phyloP scores from a whole-genome alignment of 2,888 invertebrate species.

The Sisyra nigra region DNA sequence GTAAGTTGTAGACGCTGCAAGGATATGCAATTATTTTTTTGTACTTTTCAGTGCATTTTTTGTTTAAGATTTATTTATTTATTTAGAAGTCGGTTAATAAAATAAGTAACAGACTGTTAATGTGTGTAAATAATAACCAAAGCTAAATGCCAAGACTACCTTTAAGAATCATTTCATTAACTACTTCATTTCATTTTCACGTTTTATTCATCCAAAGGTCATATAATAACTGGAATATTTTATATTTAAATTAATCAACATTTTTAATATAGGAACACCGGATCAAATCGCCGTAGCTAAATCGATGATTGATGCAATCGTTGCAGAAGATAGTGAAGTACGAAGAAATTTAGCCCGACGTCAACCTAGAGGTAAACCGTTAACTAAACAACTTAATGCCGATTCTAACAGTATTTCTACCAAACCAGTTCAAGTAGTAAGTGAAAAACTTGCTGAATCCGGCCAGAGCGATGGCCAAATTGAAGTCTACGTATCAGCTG shows the following conservation, averaged over 20 bases:
- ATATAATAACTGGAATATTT: too few species aligned
- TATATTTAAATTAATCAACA: background rate
- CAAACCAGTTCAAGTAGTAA: background rate
- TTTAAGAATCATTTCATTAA: too few species aligned
- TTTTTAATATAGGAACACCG: conserved; percentile 38
- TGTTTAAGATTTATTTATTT: too few species aligned
- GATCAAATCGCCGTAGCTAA: conserved; percentile 61
- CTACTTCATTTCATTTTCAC: too few species aligned
- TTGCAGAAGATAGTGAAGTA: conserved; percentile 36
- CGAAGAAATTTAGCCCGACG: conserved; percentile 31
- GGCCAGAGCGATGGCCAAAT: conserved; percentile 37
- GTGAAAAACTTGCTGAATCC: conserved; percentile 2
- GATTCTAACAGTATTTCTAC: conserved; percentile 8
- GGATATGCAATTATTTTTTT: too few species aligned
- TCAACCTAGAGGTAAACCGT: conserved; percentile 29
- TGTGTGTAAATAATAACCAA: too few species aligned
- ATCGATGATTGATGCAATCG: conserved; percentile 50
- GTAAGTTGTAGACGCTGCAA: too few species aligned
- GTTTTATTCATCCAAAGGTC: too few species aligned
- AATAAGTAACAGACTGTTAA: too few species aligned
- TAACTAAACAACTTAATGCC: conserved; percentile 1
- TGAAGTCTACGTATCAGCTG: conserved; percentile 77
- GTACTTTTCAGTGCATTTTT: too few species aligned
- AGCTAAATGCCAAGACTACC: too few species aligned
- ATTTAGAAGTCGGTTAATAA: too few species aligned